Conservation (phyloP, 2,113 vertebrate species). For the Nansenia antarctica region DNA sequence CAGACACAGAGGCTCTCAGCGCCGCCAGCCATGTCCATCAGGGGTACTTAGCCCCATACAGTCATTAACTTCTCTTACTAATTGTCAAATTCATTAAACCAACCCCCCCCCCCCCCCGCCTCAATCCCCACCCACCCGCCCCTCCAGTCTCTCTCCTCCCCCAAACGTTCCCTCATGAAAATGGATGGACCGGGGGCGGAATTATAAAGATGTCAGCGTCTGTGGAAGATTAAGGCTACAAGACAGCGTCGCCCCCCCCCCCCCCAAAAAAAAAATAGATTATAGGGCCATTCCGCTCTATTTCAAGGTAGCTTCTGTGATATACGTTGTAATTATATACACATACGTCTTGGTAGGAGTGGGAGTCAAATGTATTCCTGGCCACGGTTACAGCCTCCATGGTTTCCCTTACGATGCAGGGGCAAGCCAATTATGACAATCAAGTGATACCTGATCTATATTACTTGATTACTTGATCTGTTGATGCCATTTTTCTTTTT, state of each 20-base stretch:
- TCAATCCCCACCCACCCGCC: too few species aligned
- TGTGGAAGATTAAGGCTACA: slow-evolving; percentile 75
- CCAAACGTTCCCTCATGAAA: slow-evolving; percentile 72
- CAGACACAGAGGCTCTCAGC: slow-evolving; percentile 71
- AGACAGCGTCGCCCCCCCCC: slow-evolving; percentile 71
- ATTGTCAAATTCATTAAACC: slow-evolving; percentile 84
- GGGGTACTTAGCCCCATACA: slow-evolving; percentile 76
- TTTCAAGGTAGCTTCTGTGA: slow-evolving; percentile 67
- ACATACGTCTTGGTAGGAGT: slow-evolving; percentile 64
- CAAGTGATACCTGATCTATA: too few species aligned
- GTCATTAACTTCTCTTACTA: slow-evolving; percentile 81
- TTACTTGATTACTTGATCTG: too few species aligned
- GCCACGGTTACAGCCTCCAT: slow-evolving; percentile 46
- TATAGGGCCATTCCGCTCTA: slow-evolving; percentile 68
- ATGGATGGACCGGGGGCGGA: slow-evolving; percentile 72
- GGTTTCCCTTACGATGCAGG: slow-evolving; percentile 44
- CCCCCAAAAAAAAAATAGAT: slow-evolving; percentile 71
- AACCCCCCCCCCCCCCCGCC: slow-evolving; percentile 58
- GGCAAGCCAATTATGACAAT: slow-evolving; percentile 15
- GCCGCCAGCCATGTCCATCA: slow-evolving; percentile 77
- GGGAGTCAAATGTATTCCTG: slow-evolving; percentile 61
- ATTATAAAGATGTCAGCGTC: slow-evolving; percentile 78
- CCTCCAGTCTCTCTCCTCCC: too few species aligned
- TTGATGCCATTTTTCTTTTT: too few species aligned
- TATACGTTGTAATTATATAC: slow-evolving; percentile 73